A percentile compares a stretch with the other conserved stretches of the same genome.
Conservation (phyloP, 2,797 vertebrate genomes). For the Notolabrus celidotus region DNA sequence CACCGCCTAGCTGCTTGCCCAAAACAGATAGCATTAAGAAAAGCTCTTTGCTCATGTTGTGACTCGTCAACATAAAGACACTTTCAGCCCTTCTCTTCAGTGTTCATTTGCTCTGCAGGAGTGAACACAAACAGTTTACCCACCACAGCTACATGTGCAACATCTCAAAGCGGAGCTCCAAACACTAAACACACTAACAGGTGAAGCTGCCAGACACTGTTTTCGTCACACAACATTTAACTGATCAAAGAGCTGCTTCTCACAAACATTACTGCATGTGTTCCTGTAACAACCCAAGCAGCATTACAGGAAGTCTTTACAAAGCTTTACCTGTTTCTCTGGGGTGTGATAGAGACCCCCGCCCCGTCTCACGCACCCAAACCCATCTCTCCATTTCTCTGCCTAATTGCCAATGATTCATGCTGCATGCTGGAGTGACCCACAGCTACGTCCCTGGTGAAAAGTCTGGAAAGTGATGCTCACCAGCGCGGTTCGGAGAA, state of each 20-base stretch:
- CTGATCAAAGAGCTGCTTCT: constrained; percentile 61
- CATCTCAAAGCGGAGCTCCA: constrained; percentile 31
- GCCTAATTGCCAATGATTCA: constrained; percentile 60
- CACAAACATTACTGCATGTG: constrained; percentile 29
- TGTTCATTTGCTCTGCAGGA: constrained; percentile 41
- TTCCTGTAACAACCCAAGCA: constrained; percentile 28
- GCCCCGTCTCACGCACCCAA: background rate
- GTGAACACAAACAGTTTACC: constrained; percentile 55
- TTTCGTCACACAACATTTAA: constrained; percentile 64
- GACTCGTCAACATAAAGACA: constrained; percentile 12
- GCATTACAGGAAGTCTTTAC: constrained; percentile 36
- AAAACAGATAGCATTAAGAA: background rate
- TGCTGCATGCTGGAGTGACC: constrained; percentile 39
- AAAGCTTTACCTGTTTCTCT: constrained; percentile 34
- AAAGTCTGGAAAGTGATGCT: constrained; percentile 54
- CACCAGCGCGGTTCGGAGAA: constrained; percentile 38
- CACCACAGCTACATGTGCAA: constrained; percentile 47
- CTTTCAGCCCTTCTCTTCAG: constrained; percentile 26
- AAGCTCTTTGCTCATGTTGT: constrained; percentile 1
- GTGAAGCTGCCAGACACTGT: constrained; percentile 56
- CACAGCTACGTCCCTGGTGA: constrained; percentile 39
- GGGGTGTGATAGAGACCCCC: constrained; percentile 18
- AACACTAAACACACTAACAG: constrained; percentile 55
- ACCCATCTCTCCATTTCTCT: constrained; percentile 14
- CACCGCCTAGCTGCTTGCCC: background rate